phyloP scores from a whole-genome alignment of 2,888 invertebrate species.

The Spisula solida region DNA sequence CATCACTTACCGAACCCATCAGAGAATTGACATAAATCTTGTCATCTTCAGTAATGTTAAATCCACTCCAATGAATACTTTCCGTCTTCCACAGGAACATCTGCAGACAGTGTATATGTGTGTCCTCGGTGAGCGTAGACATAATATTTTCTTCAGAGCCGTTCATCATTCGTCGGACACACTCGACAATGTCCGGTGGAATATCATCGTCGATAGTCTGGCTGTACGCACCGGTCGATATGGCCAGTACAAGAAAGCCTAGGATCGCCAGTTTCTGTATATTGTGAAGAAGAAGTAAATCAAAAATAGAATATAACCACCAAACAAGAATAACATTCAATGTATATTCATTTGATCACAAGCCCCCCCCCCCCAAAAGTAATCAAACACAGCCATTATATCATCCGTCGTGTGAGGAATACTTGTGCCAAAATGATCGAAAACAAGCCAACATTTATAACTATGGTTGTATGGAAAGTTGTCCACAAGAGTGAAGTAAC shows the following conservation, averaged over 20 bases:
- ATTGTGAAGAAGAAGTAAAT: too few species aligned
- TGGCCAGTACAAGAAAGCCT: background rate
- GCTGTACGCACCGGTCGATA: background rate
- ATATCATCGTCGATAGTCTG: constrained; percentile 21
- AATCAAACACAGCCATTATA: too few species aligned
- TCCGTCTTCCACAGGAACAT: constrained; percentile 38
- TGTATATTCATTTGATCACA: too few species aligned
- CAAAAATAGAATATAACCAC: too few species aligned
- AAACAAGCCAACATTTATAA: too few species aligned
- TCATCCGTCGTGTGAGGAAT: too few species aligned
- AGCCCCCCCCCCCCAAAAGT: too few species aligned
- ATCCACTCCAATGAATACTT: constrained; percentile 25
- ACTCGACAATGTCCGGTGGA: constrained; percentile 25
- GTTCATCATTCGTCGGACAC: background rate
- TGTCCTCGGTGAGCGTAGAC: constrained; percentile 17
- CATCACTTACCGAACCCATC: constrained; percentile 45
- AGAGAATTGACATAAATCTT: constrained; percentile 37
- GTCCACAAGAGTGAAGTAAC: too few species aligned
- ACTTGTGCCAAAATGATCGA: too few species aligned
- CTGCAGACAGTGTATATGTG: constrained; percentile 33
- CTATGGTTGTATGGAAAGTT: too few species aligned
- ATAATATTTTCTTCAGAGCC: background rate
- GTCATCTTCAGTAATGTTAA: constrained; percentile 44
- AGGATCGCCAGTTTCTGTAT: background rate
- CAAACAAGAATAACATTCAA: too few species aligned